Evolutionary conservation across 2,888 invertebrate species (phyloP), one percentile per base, ranked within the genome.

Genomic region (Cataglyphis cursor): DNA sequence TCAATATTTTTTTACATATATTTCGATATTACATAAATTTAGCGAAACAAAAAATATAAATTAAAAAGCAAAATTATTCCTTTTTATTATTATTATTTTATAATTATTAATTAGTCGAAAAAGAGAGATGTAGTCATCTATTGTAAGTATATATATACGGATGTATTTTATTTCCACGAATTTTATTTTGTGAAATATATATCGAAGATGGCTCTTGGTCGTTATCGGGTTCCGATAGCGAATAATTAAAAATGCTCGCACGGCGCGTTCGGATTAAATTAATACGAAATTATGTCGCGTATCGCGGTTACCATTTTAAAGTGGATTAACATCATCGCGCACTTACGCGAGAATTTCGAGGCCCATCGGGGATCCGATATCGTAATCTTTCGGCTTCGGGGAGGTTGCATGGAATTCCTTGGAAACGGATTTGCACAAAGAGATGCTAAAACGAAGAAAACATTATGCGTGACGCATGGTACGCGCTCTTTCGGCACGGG

Each of bases 391-490:
- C 59, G 48, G 38, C 15, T 18, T 18, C 31, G 12, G 64, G 35
- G 31, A 54, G 44, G 5, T 28, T 61, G 21, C 61, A 12, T 21
- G 72, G 54, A 83, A 83, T 84, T 90, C 85, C 86, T 84, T 85
- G 83, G 61, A 51, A 54, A 35, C 61, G 82, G 85, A 90, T 90
- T 88, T 88, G 68, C 65, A 57, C 85, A 74, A 81, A 80, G 75
- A 64, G 78, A 38, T 28, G 10, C 18, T 15, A 80, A 74, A 59
- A 61, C 41, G 68, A 62, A 66, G 66, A 73, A 76, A 76, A 81
- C 72, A 24, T 28, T 21, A 44, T n/a, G n/a, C 68, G 64, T 74
- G 82, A 82, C 64, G 62, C 81, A 75, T 65, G 75, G 8, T 51
- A 31, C 38, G 72, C 48, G 74, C 54, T 83, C 64, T 72, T 72